Conservation (phyloP, 2,888 invertebrate genomes). For the Pegoplata infirma region DNA sequence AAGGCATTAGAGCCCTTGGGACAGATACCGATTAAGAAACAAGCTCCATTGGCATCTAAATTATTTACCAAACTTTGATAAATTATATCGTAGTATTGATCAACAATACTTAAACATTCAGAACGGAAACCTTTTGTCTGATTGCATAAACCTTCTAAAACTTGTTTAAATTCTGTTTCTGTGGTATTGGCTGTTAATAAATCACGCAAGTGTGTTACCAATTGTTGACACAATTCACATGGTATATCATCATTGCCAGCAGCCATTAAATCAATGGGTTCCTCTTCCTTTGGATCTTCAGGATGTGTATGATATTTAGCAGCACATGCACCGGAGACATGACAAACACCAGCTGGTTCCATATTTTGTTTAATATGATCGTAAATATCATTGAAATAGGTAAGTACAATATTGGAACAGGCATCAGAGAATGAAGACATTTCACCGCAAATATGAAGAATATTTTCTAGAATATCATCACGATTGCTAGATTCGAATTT, state of each 20-base stretch:
- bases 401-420: slow-evolving; percentile 86
- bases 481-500: slow-evolving; percentile 74
- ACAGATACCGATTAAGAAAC: slow-evolving; percentile 82
- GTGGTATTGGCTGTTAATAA: slow-evolving; percentile 91
- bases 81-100: slow-evolving; percentile 87
- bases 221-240: slow-evolving; percentile 91
- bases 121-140: slow-evolving; percentile 86
- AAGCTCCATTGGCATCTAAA: slow-evolving; percentile 84
- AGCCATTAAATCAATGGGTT: slow-evolving; percentile 80
- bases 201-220: slow-evolving; percentile 88
- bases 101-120: slow-evolving; percentile 87
- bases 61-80: slow-evolving; percentile 85
- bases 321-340: slow-evolving; percentile 87
- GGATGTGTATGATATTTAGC: slow-evolving; percentile 82
- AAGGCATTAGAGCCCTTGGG: slow-evolving; percentile 69
- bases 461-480: slow-evolving; percentile 74
- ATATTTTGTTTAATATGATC: slow-evolving; percentile 82
- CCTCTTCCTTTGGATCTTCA: slow-evolving; percentile 80
- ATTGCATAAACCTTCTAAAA: slow-evolving; percentile 88
- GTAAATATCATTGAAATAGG: slow-evolving; percentile 86
- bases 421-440: slow-evolving; percentile 87
- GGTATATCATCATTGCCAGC: slow-evolving; percentile 82
- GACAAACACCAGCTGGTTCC: slow-evolving; percentile 84
- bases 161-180: slow-evolving; percentile 87
- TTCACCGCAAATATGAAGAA: slow-evolving; percentile 82